phyloP scores from a whole-genome alignment of 2,888 invertebrate genomes.

The Barypeithes pellucidus region DNA sequence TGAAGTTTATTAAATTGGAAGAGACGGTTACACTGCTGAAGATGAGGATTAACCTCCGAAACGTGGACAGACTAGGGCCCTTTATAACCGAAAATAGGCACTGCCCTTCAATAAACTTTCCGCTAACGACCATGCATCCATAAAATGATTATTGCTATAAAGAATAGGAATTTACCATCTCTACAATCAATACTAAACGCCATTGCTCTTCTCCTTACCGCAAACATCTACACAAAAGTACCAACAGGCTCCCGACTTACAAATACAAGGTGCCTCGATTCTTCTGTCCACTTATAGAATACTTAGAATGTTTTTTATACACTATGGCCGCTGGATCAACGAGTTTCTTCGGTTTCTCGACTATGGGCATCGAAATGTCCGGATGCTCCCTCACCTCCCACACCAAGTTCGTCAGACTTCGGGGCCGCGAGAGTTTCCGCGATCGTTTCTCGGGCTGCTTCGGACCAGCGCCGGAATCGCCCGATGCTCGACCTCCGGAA shows the following conservation, averaged over 20 bases:
- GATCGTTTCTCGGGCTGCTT: conserved; percentile 89
- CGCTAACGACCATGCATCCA: too few species aligned
- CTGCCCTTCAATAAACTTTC: too few species aligned
- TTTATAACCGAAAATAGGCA: too few species aligned
- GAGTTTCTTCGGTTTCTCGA: conserved; percentile 66
- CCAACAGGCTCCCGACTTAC: conserved; percentile 60
- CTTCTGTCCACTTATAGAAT: conserved; percentile 70
- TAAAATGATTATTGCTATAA: too few species aligned
- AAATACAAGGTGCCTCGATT: conserved; percentile 68
- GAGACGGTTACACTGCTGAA: too few species aligned
- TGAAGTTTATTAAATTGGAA: too few species aligned
- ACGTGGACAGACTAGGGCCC: too few species aligned
- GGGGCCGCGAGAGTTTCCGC: conserved; percentile 85
- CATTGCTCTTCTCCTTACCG: conserved; percentile 20
- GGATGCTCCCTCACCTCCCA: conserved; percentile 76
- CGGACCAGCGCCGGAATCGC: conserved; percentile 82
- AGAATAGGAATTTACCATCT: too few species aligned
- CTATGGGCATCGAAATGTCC: conserved; percentile 66
- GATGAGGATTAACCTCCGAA: too few species aligned
- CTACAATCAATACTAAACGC: background rate
- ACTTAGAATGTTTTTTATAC: conserved; percentile 71
- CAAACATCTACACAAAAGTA: conserved; percentile 17
- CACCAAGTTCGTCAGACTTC: conserved; percentile 89
- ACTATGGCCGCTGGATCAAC: conserved; percentile 69
- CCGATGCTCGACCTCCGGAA: conserved; percentile 89